These are phyloP conservation scores for Novumbra hubbsi DNA, from an alignment of 2,797 vertebrate species.

Conservation along the genomic window DNA sequence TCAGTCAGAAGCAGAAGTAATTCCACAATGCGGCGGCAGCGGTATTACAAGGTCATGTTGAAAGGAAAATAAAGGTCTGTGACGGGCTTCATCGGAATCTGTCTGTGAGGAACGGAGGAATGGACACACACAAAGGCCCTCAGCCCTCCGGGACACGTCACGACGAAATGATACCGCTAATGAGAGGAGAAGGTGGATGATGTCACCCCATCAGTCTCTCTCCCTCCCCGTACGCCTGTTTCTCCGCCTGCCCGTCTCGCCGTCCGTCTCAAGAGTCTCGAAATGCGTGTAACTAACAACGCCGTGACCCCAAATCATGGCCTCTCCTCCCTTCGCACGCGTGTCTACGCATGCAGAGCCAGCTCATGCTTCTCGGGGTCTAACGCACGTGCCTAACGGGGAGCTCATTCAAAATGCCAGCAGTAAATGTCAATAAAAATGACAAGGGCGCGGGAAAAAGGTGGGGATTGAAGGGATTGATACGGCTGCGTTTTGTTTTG, in stretches of 20 bases:
- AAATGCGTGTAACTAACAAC: conserved; percentile 38
- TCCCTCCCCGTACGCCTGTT: conserved; percentile 22
- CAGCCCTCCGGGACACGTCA: conserved; percentile 43
- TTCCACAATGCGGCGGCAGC: conserved; percentile 54
- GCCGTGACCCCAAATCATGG: conserved; percentile 33
- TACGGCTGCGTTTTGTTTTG: conserved; percentile 78
- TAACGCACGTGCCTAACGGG: conserved; percentile 62
- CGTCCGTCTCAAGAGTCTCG: conserved; percentile 14
- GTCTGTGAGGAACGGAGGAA: conserved; percentile 49
- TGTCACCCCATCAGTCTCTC: conserved; percentile 62
- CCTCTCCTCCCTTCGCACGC: conserved; percentile 8
- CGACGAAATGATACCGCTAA: conserved; percentile 54
- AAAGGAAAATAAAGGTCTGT: conserved; percentile 53
- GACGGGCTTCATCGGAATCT: conserved; percentile 48
- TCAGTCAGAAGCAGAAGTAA: conserved; percentile 69
- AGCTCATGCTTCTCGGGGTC: conserved; percentile 49
- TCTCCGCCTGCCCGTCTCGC: too few relatives aligned
- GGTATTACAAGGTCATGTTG: conserved; percentile 57
- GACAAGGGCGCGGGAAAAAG: conserved; percentile 83
- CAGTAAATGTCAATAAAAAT: conserved; percentile 91
- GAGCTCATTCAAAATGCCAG: conserved; percentile 82
- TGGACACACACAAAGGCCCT: conserved; percentile 56
- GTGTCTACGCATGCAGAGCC: neutral
- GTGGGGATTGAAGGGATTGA: conserved; percentile 78
- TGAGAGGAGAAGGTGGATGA: conserved; percentile 62